Evolutionary conservation across 2,888 invertebrate genomes (phyloP).

Genomic region (Hemistola chrysoprasaria): DNA sequence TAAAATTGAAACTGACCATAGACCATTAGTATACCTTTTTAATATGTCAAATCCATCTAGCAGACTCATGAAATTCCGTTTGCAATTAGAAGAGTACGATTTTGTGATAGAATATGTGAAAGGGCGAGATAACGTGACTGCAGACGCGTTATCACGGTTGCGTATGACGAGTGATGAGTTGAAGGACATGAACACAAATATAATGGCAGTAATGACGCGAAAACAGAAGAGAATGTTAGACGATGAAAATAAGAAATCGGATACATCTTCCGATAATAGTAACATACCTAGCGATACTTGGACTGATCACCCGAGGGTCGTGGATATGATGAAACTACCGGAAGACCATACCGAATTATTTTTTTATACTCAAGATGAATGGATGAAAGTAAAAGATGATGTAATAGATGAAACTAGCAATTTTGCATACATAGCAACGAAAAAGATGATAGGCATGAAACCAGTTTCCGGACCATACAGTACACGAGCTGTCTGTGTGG

Average conservation of each 20-base stretch:
- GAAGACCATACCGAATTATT: not conserved
- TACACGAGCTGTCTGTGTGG: constrained; percentile 4
- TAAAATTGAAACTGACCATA: constrained; percentile 20
- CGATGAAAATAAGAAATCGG: not conserved
- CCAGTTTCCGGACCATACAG: not conserved
- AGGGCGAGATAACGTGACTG: constrained; percentile 14
- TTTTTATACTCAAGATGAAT: not conserved
- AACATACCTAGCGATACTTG: not conserved
- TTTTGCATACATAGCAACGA: constrained; percentile 2
- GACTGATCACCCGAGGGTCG: constrained; percentile 15
- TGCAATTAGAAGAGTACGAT: constrained; percentile 20
- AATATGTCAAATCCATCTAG: constrained; percentile 19
- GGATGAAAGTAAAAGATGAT: not conserved
- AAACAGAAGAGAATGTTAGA: constrained; percentile 1
- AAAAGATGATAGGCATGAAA: not conserved
- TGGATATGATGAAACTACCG: constrained; percentile 1
- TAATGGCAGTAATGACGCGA: constrained; percentile 6
- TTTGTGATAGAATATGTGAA: constrained; percentile 17
- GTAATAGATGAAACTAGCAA: not conserved
- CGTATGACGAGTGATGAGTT: constrained; percentile 11
- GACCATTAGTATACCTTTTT: constrained; percentile 18
- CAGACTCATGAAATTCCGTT: constrained; percentile 17
- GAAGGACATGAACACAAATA: constrained; percentile 8
- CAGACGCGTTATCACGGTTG: constrained; percentile 18
- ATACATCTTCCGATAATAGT: too few relatives aligned